Conservation (phyloP, 2,797 vertebrate genomes). For the Coracias cyanogaster region DNA sequence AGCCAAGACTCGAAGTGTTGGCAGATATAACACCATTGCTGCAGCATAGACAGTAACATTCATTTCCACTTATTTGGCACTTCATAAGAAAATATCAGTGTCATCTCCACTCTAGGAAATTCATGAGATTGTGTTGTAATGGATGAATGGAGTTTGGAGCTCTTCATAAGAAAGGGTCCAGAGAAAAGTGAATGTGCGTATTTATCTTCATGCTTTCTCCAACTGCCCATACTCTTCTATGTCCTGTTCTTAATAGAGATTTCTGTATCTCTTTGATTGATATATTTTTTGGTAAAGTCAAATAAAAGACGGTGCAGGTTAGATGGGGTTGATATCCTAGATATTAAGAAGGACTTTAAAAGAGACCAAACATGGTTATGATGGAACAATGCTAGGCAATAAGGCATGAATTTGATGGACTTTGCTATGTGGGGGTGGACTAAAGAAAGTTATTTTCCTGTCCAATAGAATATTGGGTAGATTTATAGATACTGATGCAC, state of each 20-base stretch:
- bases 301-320: background rate
- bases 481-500: background rate
- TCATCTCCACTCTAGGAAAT: constrained; percentile 4
- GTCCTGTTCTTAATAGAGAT: background rate
- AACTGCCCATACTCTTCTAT: background rate
- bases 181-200: background rate
- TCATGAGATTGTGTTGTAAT: background rate
- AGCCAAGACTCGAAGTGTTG: background rate
- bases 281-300: constrained; percentile 13
- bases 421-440: rapidly evolving
- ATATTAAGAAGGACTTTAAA: background rate
- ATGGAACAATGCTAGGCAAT: background rate
- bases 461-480: background rate
- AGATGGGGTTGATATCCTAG: background rate
- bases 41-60: background rate
- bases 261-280: background rate
- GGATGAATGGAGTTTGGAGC: background rate
- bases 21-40: background rate
- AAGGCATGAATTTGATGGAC: background rate
- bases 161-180: background rate
- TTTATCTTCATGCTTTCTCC: background rate
- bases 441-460: background rate
- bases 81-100: constrained; percentile 14
- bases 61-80: background rate
- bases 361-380: background rate